These are phyloP conservation scores for Lagria hirta DNA, from an alignment of 2,888 invertebrate species.

Conservation along the genomic window DNA sequence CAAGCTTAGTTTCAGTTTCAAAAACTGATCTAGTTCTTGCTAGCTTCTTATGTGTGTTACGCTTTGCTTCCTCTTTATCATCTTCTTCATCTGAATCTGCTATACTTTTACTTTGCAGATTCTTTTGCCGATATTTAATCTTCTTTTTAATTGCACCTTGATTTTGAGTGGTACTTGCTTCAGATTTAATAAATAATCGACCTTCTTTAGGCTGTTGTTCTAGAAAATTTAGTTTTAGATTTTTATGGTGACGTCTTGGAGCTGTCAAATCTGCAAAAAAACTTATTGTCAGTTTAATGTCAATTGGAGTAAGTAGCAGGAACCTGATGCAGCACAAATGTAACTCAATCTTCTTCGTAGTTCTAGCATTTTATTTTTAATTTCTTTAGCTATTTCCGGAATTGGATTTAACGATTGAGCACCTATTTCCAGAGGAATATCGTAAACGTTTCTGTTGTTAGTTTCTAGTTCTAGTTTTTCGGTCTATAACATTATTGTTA, in stretches of 20 bases:
- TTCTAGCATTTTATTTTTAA: slow-evolving; percentile 51
- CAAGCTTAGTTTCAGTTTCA: too few relatives aligned
- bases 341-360: slow-evolving; percentile 51
- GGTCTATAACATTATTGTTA: slow-evolving; percentile 31
- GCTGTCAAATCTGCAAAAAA: slow-evolving; percentile 41
- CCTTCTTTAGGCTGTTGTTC: slow-evolving; percentile 4
- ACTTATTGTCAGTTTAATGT: too few relatives aligned
- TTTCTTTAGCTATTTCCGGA: slow-evolving; percentile 34
- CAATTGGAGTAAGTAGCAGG: neutral
- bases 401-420: slow-evolving; percentile 20
- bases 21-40: slow-evolving; percentile 37
- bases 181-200: slow-evolving; percentile 35
- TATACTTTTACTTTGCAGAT: slow-evolving; percentile 36
- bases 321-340: slow-evolving; percentile 52
- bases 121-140: slow-evolving; percentile 46
- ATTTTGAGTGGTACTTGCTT: slow-evolving; percentile 30
- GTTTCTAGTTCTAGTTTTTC: slow-evolving; percentile 32
- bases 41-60: slow-evolving; percentile 37
- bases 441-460: slow-evolving; percentile 23
- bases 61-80: slow-evolving; percentile 26
- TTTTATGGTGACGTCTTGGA: slow-evolving; percentile 35
- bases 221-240: too few relatives aligned
- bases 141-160: slow-evolving; percentile 50
- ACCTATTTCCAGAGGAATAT: slow-evolving; percentile 13
- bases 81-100: slow-evolving; percentile 46